Percentiles rank a stretch among this genome's conserved stretches.
Conservation (phyloP, 2,113 vertebrate species). For the Abramis brama region DNA sequence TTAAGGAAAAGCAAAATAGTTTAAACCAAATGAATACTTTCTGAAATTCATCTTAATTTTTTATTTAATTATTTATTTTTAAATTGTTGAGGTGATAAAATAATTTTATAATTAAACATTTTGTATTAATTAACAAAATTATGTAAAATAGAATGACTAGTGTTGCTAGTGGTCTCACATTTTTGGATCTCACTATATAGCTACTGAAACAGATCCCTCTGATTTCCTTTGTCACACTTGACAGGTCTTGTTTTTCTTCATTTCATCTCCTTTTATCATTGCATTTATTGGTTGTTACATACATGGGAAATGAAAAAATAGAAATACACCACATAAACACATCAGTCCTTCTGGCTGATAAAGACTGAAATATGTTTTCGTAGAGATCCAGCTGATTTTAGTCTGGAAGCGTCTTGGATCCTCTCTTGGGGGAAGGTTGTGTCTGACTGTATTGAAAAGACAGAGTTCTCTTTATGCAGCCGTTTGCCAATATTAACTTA, state of each 20-base stretch:
- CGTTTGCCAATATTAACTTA: not conserved
- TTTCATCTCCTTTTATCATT: not conserved
- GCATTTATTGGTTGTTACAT: slow-evolving; percentile 44
- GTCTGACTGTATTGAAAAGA: slow-evolving; percentile 7
- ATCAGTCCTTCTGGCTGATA: slow-evolving; percentile 46
- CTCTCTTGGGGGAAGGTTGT: slow-evolving; percentile 30
- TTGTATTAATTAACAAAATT: not conserved
- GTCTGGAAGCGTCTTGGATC: not conserved
- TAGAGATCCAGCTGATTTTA: slow-evolving; percentile 52
- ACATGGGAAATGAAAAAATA: no score
- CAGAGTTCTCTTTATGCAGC: slow-evolving; percentile 6
- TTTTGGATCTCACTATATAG: not conserved
- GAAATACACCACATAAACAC: no score
- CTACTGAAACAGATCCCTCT: not conserved
- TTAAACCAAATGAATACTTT: not conserved
- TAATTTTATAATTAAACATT: not conserved
- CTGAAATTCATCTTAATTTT: not conserved
- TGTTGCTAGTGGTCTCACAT: not conserved
- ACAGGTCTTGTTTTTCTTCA: not conserved
- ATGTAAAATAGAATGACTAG: not conserved
- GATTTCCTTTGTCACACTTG: not conserved
- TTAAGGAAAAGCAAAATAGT: no score
- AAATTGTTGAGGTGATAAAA: not conserved
- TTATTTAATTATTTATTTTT: not conserved
- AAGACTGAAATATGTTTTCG: slow-evolving; percentile 66